A percentile compares a stretch with the other conserved stretches of the same genome.
Conservation (phyloP, 2,113 vertebrate species). For the Tachysurus vachellii region DNA sequence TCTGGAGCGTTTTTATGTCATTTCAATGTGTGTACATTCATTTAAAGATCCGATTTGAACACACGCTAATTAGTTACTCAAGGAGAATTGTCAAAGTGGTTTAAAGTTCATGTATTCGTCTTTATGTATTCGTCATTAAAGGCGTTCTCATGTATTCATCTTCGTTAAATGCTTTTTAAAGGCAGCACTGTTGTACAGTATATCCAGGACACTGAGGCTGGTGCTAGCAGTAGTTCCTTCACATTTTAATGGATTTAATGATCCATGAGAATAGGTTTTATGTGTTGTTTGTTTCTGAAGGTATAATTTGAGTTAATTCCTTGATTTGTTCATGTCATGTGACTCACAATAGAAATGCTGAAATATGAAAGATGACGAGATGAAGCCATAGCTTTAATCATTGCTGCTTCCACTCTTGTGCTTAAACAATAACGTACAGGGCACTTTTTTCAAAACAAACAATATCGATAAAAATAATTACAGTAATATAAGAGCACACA, state of each 20-base stretch:
- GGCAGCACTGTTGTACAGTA: background rate
- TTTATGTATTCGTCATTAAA: no score
- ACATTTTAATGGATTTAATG: background rate
- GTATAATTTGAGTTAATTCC: background rate
- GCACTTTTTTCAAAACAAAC: background rate
- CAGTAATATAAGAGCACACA: background rate
- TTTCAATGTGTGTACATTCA: background rate
- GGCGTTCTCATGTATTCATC: background rate
- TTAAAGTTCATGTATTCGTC: background rate
- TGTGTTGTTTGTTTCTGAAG: background rate
- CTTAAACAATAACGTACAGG: background rate
- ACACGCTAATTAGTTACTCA: background rate
- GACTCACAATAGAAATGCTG: background rate
- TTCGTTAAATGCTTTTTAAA: background rate
- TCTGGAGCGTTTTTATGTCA: background rate
- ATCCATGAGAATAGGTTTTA: background rate
- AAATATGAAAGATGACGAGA: background rate
- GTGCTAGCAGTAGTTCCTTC: background rate
- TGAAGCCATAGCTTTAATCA: background rate
- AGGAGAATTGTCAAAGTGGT: background rate
- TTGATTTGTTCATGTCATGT: background rate
- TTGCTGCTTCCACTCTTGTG: background rate
- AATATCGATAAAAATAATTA: background rate
- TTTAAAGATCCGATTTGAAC: background rate
- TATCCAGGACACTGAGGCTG: background rate